Conservation (phyloP, 2,113 vertebrate species). For the Poeciliopsis turrubarensis region DNA sequence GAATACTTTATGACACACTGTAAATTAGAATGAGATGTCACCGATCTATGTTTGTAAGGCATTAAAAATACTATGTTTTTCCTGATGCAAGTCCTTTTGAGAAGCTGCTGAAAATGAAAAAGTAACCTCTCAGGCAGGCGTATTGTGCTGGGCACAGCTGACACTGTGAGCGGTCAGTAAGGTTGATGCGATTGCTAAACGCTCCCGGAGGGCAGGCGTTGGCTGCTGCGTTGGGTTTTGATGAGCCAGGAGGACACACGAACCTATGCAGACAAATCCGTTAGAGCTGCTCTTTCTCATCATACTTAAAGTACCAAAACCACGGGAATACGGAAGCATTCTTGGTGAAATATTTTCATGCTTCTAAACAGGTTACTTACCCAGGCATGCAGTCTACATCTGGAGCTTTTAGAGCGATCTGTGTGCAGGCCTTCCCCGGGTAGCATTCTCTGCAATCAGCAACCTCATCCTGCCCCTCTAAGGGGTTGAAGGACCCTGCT, state of each 20-base stretch:
- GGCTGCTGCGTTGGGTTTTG: constrained; percentile 78
- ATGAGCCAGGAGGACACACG: constrained; percentile 84
- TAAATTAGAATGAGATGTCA: too few species aligned
- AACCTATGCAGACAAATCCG: constrained; percentile 71
- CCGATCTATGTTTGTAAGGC: too few species aligned
- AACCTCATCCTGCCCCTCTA: constrained; percentile 83
- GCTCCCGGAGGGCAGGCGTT: constrained; percentile 86
- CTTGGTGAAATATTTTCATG: not conserved
- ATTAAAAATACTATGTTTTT: not conserved
- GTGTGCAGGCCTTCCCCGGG: constrained; percentile 86
- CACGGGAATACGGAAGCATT: not conserved
- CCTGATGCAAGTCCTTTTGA: constrained; percentile 6
- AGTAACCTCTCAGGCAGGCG: constrained; percentile 82
- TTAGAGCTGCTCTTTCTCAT: not conserved
- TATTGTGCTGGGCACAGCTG: constrained; percentile 83
- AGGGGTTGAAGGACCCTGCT: constrained; percentile 82
- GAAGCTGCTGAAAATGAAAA: constrained; percentile 14
- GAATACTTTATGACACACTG: too few species aligned
- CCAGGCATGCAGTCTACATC: constrained; percentile 83
- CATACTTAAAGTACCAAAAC: not conserved
- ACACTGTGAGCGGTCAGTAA: constrained; percentile 87
- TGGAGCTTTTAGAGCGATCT: constrained; percentile 80
- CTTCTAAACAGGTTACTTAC: constrained; percentile 66
- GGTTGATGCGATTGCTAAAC: constrained; percentile 75
- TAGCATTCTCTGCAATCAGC: constrained; percentile 82